Evolutionary conservation across 2,888 invertebrate genomes (phyloP), one percentile per base, ranked within the genome.

Genomic region (Platycheirus albimanus): DNA sequence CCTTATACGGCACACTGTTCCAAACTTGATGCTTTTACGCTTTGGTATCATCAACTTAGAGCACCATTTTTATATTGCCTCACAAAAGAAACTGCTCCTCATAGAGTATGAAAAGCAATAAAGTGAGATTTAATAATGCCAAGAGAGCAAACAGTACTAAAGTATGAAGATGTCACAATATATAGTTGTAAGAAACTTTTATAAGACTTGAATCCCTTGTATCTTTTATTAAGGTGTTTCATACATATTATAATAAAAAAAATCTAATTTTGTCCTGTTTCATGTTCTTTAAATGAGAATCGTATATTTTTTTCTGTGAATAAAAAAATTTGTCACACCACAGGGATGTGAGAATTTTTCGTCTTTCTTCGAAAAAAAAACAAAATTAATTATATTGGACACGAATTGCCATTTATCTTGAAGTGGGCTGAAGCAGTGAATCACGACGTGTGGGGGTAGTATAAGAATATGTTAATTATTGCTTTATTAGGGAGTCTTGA

Each of bases 121-220:
- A 54, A 36, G 54, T 19, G 19, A 19, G 54, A 54, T 38, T 33
- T 54, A 54, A 54, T 54, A 54, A 19, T 4, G 19, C 13, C 33
- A 38, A 54, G 2, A 19, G 17, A 1, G 10, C 6, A 19, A 19
- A 52, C 11, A 30, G 6, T 17, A 52, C 11, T 36, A 54, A 54
- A 36, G 54, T 36, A 38, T 36, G n/a, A 36, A 54, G 20, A 54
- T 54, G 54, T 38, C 36, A 54, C 36, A 54, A 54, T 19, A 54
- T 19, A 54, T 20, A 54, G 36, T 36, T 52, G 52, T 30, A 52
- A 17, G 33, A 19, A 36, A 11, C 33, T 17, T 36, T 36, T 20
- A 54, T 19, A 36, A 54, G 36, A 36, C 36, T 36, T 19, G 36
- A 30, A 7, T 54, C 36, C 2, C 28, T 1, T 2, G n/a, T n/a